phyloP scores from a whole-genome alignment of 2,797 vertebrate species.

The Periophthalmus magnuspinnatus region DNA sequence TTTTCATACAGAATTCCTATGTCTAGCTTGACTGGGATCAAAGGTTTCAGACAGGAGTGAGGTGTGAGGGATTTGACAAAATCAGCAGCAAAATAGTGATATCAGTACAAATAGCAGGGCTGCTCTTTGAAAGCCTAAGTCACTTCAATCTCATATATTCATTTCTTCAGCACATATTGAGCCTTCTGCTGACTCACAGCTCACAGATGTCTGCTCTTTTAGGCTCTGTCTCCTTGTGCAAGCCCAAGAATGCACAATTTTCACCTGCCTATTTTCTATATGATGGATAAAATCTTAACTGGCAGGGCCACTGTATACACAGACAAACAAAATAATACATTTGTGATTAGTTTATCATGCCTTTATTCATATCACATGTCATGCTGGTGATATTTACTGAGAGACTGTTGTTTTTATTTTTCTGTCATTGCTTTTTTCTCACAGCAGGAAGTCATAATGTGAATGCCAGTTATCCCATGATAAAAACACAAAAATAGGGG shows the following conservation, averaged over 20 bases:
- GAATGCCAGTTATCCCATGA: slow-evolving; percentile 17
- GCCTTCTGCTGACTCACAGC: slow-evolving; percentile 54
- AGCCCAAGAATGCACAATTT: slow-evolving; percentile 50
- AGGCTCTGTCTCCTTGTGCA: slow-evolving; percentile 51
- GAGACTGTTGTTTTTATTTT: slow-evolving; percentile 30
- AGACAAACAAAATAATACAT: slow-evolving; percentile 30
- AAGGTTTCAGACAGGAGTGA: slow-evolving; percentile 39
- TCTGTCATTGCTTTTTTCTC: slow-evolving; percentile 23
- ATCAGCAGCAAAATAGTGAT: slow-evolving; percentile 33
- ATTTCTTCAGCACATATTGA: slow-evolving; percentile 49
- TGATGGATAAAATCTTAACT: slow-evolving; percentile 63
- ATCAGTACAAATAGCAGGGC: slow-evolving; percentile 52
- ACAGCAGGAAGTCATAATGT: slow-evolving; percentile 9
- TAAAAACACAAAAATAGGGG: slow-evolving; percentile 8
- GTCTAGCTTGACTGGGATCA: slow-evolving; percentile 33
- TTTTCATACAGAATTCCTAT: slow-evolving; percentile 29
- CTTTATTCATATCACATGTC: slow-evolving; percentile 25
- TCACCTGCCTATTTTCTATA: slow-evolving; percentile 65
- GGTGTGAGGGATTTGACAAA: slow-evolving; percentile 17
- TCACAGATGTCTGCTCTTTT: slow-evolving; percentile 64
- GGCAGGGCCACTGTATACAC: slow-evolving; percentile 55
- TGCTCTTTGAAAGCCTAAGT: slow-evolving; percentile 47
- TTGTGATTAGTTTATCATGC: slow-evolving; percentile 59
- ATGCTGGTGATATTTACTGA: slow-evolving; percentile 35
- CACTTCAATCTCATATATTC: slow-evolving; percentile 42